A percentile compares a stretch with the other conserved stretches of the same genome.
Evolutionary conservation across 2,113 vertebrate genomes (phyloP).

Genomic region (Cairina moschata): DNA sequence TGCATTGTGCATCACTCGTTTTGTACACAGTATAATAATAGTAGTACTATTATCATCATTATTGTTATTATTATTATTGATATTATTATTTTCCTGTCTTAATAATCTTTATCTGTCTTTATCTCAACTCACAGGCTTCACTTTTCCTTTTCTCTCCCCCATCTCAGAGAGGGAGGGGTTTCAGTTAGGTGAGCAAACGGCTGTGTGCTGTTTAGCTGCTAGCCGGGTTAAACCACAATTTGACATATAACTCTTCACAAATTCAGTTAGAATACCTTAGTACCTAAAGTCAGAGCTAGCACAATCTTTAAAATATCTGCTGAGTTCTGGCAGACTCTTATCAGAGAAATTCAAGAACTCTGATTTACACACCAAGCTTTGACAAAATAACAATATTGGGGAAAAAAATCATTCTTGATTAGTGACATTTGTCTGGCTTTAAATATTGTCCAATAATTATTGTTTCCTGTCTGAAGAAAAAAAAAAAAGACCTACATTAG

Average conservation of each 20-base stretch:
- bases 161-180: too few relatives aligned
- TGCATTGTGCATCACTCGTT: too few relatives aligned
- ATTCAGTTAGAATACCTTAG: background rate
- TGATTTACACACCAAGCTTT: background rate
- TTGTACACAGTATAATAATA: too few relatives aligned
- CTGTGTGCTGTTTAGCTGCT: too few relatives aligned
- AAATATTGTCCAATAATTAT: background rate
- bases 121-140: too few relatives aligned
- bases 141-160: too few relatives aligned
- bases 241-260: background rate
- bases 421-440: background rate
- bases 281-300: background rate
- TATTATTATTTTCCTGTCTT: too few relatives aligned
- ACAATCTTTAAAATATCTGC: background rate
- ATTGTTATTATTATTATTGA: too few relatives aligned
- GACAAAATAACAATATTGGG: background rate
- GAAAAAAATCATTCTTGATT: background rate
- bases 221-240: too few relatives aligned
- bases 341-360: background rate
- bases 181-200: too few relatives aligned
- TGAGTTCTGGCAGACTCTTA: background rate
- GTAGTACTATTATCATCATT: too few relatives aligned
- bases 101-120: too few relatives aligned
- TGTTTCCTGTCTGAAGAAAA: background rate
- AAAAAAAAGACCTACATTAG: background rate